These are phyloP conservation scores for Prinia subflava DNA, from an alignment of 2,113 vertebrate genomes.

Conservation along the genomic window DNA sequence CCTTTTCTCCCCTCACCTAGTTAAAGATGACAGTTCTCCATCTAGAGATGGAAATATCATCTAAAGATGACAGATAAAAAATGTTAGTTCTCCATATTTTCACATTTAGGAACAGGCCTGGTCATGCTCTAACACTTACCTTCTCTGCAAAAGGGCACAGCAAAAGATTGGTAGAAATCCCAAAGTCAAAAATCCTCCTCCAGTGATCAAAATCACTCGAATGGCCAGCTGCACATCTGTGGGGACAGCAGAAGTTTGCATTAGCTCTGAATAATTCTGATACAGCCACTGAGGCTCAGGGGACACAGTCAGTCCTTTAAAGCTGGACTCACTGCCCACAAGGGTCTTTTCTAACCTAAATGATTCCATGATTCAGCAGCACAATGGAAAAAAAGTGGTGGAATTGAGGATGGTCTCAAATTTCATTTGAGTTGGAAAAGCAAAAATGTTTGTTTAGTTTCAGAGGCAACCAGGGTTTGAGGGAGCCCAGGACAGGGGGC, in stretches of 20 bases:
- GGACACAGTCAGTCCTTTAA: too few species aligned
- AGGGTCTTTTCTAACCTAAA: background rate
- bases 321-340: background rate
- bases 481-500: background rate
- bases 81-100: background rate
- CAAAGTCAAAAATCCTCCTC: conserved; percentile 19
- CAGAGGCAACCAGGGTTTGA: background rate
- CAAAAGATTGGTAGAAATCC: conserved; percentile 49
- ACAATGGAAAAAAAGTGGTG: background rate
- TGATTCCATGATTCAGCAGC: background rate
- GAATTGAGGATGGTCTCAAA: background rate
- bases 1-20: background rate
- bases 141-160: background rate
- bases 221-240: conserved; percentile 53
- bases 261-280: conserved; percentile 3
- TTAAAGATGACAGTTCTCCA: background rate
- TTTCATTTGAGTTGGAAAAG: accelerated
- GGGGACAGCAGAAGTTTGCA: conserved; percentile 9
- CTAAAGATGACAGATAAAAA: background rate
- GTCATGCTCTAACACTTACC: conserved; percentile 34
- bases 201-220: background rate
- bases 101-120: background rate
- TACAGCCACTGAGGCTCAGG: background rate
- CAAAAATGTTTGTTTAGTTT: background rate
- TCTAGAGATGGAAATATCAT: too few species aligned